Conservation (phyloP, 2,797 vertebrate genomes). For the Epinephelus malabaricus region DNA sequence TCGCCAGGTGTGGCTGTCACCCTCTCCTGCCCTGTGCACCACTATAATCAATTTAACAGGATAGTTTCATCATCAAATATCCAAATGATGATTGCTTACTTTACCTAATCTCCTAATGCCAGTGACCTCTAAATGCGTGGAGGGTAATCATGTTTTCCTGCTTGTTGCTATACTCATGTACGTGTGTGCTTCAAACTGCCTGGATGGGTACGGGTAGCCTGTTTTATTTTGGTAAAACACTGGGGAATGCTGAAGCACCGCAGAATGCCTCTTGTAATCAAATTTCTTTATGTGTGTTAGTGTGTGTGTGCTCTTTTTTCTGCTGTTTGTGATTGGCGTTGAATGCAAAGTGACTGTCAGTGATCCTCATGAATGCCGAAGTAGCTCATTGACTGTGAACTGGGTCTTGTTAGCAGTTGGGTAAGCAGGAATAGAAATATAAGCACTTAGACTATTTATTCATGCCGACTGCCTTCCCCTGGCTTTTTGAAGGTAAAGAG, state of each 20-base stretch:
- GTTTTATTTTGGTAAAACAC: constrained; percentile 82
- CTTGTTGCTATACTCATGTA: constrained; percentile 48
- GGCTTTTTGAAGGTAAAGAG: constrained; percentile 84
- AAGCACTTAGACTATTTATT: constrained; percentile 84
- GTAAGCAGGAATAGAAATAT: constrained; percentile 87
- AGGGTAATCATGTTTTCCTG: constrained; percentile 78
- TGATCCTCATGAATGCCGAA: constrained; percentile 90
- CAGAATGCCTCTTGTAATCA: constrained; percentile 81
- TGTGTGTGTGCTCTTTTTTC: constrained; percentile 63
- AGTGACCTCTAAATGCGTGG: constrained; percentile 81
- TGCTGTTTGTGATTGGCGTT: constrained; percentile 86
- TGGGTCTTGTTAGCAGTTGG: constrained; percentile 86
- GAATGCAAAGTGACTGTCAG: constrained; percentile 90
- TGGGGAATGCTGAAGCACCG: constrained; percentile 76
- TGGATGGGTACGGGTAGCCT: constrained; percentile 55
- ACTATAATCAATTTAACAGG: constrained; percentile 88
- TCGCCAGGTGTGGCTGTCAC: constrained; percentile 81
- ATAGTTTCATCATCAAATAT: constrained; percentile 88
- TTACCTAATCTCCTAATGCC: constrained; percentile 87
- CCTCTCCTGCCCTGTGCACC: constrained; percentile 75
- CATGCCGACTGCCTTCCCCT: constrained; percentile 77
- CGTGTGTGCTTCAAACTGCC: constrained; percentile 54
- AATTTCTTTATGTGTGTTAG: constrained; percentile 76
- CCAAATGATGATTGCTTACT: constrained; percentile 88
- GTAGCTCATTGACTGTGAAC: constrained; percentile 90